phyloP scores from a whole-genome alignment of 2,113 vertebrate species.

The Festucalex cinctus region DNA sequence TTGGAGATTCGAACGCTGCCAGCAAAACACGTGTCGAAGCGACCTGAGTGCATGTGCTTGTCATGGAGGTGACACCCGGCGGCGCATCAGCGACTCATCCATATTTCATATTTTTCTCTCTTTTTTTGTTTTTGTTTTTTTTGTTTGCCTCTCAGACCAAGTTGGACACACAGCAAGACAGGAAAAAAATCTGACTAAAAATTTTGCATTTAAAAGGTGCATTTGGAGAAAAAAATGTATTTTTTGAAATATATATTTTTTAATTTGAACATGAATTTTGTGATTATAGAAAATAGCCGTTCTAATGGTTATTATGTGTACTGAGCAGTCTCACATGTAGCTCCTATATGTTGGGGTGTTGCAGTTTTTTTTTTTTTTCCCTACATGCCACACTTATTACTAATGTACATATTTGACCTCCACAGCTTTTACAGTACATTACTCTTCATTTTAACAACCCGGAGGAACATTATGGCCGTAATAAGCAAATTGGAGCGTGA shows the following conservation, averaged over 20 bases:
- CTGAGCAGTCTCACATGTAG: not conserved
- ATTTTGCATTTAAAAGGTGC: not conserved
- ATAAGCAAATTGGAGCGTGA: not conserved
- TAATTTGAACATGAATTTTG: too few species aligned
- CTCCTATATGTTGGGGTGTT: not conserved
- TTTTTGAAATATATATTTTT: not conserved
- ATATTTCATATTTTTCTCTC: not conserved
- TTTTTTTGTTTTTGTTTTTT: not conserved
- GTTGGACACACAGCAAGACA: not conserved
- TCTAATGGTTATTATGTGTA: not conserved
- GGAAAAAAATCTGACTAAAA: not conserved
- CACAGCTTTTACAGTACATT: slow-evolving; percentile 3
- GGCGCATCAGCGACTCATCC: slow-evolving; percentile 9
- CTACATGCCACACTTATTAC: not conserved
- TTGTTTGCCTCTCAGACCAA: not conserved
- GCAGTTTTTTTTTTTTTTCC: not conserved
- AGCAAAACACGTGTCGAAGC: not conserved
- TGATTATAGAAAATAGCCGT: not conserved
- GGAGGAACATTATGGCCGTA: not conserved
- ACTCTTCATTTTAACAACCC: slow-evolving; percentile 4
- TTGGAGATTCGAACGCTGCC: not conserved
- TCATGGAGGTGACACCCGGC: slow-evolving; percentile 18
- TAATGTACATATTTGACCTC: slow-evolving; percentile 4
- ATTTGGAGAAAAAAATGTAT: not conserved
- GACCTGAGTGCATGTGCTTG: slow-evolving; percentile 1